Conservation (phyloP, 2,797 vertebrate genomes). For the Sciaenops ocellatus region DNA sequence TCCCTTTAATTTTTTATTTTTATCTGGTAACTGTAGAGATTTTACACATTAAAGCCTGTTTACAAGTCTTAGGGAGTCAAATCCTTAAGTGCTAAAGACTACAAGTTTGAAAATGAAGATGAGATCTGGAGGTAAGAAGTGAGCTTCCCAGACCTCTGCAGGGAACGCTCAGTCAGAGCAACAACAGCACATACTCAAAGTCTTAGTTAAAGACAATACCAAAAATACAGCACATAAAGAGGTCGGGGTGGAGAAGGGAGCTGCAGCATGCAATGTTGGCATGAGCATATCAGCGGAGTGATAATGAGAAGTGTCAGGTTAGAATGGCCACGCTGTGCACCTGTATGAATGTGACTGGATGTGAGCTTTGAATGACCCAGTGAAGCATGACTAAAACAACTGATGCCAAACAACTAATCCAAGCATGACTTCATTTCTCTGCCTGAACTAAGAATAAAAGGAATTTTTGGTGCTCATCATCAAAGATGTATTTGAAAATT, state of each 20-base stretch:
- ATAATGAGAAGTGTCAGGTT: not conserved
- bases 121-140: not conserved
- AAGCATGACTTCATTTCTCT: not conserved
- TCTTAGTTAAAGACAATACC: not conserved
- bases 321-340: too few species aligned
- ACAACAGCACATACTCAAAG: too few species aligned
- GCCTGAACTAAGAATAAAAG: not conserved
- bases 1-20: not conserved
- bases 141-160: not conserved
- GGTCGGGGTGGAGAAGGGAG: too few species aligned
- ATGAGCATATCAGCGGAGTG: not conserved
- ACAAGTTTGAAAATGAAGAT: not conserved
- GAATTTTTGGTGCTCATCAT: too few species aligned
- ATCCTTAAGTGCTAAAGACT: not conserved
- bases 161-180: not conserved
- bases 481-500: too few species aligned
- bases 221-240: not conserved
- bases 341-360: not conserved
- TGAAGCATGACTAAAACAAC: not conserved
- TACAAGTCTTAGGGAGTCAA: not conserved
- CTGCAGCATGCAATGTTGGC: not conserved
- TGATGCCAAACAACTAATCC: not conserved
- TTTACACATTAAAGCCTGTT: not conserved
- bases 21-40: not conserved
- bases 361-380: not conserved